Percentiles rank a stretch among this genome's conserved stretches.
These are phyloP conservation scores for Micromussa lordhowensis DNA, from an alignment of 92 coral and sea anemone species.

Conservation along the genomic window DNA sequence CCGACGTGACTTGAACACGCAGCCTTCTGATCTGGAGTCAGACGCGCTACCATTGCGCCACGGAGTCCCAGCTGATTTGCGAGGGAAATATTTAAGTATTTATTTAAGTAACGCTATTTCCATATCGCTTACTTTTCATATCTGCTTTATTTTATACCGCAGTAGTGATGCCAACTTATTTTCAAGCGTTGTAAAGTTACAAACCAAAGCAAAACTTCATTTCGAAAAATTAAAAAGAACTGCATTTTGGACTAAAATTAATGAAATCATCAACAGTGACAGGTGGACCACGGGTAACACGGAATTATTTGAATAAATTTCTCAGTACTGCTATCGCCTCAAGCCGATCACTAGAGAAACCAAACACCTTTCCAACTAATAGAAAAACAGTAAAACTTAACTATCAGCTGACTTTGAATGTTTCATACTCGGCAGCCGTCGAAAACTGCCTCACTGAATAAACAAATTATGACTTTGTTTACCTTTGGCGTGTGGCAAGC, in stretches of 20 bases:
- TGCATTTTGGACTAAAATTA: not conserved
- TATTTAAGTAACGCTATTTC: not conserved
- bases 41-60: conserved; percentile 92
- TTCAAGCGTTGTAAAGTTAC: not conserved
- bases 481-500: not conserved
- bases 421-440: not conserved
- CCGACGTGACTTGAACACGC: conserved; percentile 90
- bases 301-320: not conserved
- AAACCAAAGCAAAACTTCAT: not conserved
- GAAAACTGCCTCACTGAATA: not conserved
- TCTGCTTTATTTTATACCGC: not conserved
- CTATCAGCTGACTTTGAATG: not conserved
- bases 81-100: not conserved
- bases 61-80: conserved; percentile 32
- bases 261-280: not conserved
- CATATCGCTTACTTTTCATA: not conserved
- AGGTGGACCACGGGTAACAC: not conserved
- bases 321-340: not conserved
- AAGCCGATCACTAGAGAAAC: too few species aligned
- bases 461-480: not conserved
- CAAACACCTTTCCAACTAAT: not conserved
- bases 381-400: not conserved
- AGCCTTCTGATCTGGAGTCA: conserved; percentile 89
- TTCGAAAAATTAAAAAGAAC: not conserved
- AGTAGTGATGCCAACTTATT: not conserved